These are phyloP conservation scores for Myopa testacea DNA, from an alignment of 2,888 invertebrate species.

Conservation along the genomic window DNA sequence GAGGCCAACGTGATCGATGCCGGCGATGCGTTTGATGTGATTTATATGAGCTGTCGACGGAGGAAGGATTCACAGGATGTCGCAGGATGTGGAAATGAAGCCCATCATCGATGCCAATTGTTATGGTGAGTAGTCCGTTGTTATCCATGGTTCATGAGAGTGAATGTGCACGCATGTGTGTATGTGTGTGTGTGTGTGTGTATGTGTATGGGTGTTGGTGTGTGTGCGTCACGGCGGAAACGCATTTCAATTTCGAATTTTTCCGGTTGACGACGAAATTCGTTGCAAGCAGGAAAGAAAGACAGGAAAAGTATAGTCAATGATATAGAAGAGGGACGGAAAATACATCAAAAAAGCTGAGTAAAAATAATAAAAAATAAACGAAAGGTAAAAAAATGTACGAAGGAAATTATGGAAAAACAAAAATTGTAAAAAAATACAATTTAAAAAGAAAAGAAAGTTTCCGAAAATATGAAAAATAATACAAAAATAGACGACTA, in stretches of 20 bases:
- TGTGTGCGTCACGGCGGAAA: background rate
- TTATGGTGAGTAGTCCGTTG: background rate
- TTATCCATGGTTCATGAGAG: too few relatives aligned
- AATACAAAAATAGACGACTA: too few relatives aligned
- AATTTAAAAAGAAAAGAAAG: too few relatives aligned
- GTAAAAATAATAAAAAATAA: background rate
- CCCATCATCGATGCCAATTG: background rate
- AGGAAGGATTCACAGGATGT: slow-evolving; percentile 17
- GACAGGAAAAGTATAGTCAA: slow-evolving; percentile 41
- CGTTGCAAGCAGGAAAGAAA: slow-evolving; percentile 19
- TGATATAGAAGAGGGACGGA: slow-evolving; percentile 43
- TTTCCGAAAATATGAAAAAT: too few relatives aligned
- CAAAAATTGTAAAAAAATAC: too few relatives aligned
- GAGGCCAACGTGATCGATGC: slow-evolving; percentile 88
- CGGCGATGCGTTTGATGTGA: slow-evolving; percentile 86
- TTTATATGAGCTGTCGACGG: slow-evolving; percentile 83
- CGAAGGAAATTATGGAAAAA: too few relatives aligned
- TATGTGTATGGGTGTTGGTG: too few relatives aligned
- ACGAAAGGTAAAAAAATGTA: slow-evolving; percentile 6
- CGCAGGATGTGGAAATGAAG: slow-evolving; percentile 1
- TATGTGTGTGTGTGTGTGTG: too few relatives aligned
- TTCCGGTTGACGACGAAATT: slow-evolving; percentile 8
- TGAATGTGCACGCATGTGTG: background rate
- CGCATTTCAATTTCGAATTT: slow-evolving; percentile 28
- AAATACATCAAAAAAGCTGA: background rate